Evolutionary conservation across 2,888 invertebrate species (phyloP), one percentile per base, ranked within the genome.

Genomic region (Brassicogethes aeneus): DNA sequence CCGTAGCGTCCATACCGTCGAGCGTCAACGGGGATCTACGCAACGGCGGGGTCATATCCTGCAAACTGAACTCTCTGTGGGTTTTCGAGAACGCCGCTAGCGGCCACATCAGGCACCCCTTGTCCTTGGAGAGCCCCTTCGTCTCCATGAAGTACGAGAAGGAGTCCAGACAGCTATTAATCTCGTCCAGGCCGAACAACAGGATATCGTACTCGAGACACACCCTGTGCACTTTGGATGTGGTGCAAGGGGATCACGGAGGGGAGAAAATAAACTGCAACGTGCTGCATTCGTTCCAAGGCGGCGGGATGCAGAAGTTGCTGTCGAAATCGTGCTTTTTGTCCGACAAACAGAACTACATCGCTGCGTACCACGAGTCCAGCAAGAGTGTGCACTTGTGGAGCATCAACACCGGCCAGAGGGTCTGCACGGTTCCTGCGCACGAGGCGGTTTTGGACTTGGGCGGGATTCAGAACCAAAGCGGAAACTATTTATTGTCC

Each of bases 361-460:
- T 86, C 0, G 82, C 84, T 1, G 84, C 84, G 0, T 81, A 86
- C 54, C 79, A 87, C 43, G 89, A 89, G 63, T 78, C 80, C 38
- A 77, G 73, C n/a, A 76, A 76, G 2, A 66, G 74, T 8, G 63
- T 86, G 16, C 71, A 75, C 36, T 64, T 86, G 1, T 84, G 85
- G 71, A 83, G 81, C 41, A 64, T 74, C 35, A 65, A 69, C 31
- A 72, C 70, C 1, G 73, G 75, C 13, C 73, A 63, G 58, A 73
- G 59, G 54, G 50, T 47, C 3, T 45, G 51, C 31, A 74, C 73
- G 0, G 55, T 85, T 37, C 76, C 80, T 0, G 76, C 80, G 0
- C 71, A 75, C 0, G 81, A 82, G 47, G 73, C 79, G 0, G 75
- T 86, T 7, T 61, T 84, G 16, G 87, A 88, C 55, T 71, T 84